Percentiles rank a stretch among this genome's conserved stretches.
phyloP scores from a whole-genome alignment of 2,113 vertebrate species.

The Ardeotis arabs region DNA sequence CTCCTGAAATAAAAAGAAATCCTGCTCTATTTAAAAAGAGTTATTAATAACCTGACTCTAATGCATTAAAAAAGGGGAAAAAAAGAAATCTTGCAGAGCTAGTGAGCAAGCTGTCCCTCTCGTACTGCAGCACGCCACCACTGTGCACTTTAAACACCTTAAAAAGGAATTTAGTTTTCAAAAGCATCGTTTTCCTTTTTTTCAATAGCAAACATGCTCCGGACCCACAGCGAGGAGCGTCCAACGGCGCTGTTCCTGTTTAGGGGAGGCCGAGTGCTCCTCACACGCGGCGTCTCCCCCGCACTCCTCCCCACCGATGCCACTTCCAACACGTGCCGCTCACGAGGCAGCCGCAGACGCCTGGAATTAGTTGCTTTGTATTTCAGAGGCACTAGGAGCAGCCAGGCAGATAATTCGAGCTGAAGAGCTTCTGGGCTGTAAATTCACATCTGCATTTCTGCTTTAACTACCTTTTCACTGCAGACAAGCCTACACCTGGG shows the following conservation, averaged over 20 bases:
- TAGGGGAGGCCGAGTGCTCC: neutral
- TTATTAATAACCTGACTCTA: slow-evolving; percentile 56
- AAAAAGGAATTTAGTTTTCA: neutral
- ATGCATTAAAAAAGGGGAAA: neutral
- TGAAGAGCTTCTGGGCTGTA: neutral
- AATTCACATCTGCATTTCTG: neutral
- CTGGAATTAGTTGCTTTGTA: neutral
- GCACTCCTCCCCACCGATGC: neutral
- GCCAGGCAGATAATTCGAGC: neutral
- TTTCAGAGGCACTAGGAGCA: neutral
- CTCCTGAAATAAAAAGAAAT: neutral
- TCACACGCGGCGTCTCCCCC: rapidly evolving
- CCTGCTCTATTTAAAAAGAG: slow-evolving; percentile 34
- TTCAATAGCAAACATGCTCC: neutral
- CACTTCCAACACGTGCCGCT: neutral
- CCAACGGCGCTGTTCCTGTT: neutral
- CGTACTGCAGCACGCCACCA: neutral
- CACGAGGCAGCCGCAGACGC: neutral
- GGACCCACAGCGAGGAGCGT: neutral
- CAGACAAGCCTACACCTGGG: neutral
- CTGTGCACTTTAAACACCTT: neutral
- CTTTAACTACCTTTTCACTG: neutral
- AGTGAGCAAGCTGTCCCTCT: neutral
- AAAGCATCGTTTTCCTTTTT: neutral
- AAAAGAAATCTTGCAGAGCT: neutral